Evolutionary conservation across 1,140 invertebrate species (phyloP).

Genomic region (Sitodiplosis mosellana): DNA sequence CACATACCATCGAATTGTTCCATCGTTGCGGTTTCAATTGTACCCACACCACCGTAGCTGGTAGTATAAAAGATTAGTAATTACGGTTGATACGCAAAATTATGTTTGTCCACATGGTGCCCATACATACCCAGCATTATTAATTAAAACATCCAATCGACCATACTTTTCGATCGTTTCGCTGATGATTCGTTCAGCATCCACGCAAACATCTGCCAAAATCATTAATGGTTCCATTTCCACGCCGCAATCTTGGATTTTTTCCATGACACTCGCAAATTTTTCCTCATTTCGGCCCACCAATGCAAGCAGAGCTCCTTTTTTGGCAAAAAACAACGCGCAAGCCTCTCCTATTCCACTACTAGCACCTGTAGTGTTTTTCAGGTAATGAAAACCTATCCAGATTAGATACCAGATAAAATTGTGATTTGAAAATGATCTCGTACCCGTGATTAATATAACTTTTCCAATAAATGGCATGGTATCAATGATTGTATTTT

Average conservation of each 20-base stretch:
- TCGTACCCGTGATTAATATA: slow-evolving; percentile 48
- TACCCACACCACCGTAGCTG: slow-evolving; percentile 35
- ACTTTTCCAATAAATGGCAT: slow-evolving; percentile 39
- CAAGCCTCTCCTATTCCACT: slow-evolving; percentile 70
- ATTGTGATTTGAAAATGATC: too few species aligned
- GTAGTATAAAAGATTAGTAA: not conserved
- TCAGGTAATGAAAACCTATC: too few species aligned
- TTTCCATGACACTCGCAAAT: slow-evolving; percentile 34
- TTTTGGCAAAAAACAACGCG: slow-evolving; percentile 48
- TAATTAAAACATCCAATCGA: slow-evolving; percentile 59
- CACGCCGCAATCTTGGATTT: slow-evolving; percentile 26
- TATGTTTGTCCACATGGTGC: slow-evolving; percentile 27
- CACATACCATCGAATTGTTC: slow-evolving; percentile 40
- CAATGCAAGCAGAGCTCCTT: slow-evolving; percentile 48
- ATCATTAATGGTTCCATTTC: slow-evolving; percentile 4
- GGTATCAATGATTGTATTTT: slow-evolving; percentile 9
- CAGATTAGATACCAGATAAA: too few species aligned
- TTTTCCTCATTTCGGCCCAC: slow-evolving; percentile 53
- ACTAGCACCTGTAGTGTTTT: too few species aligned
- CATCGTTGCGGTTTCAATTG: slow-evolving; percentile 39
- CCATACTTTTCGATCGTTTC: slow-evolving; percentile 49
- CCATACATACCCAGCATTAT: slow-evolving; percentile 65
- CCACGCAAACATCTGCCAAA: slow-evolving; percentile 47
- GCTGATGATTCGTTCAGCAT: slow-evolving; percentile 51
- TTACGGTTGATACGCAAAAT: slow-evolving; percentile 29